Base-by-base conservation (phyloP, 1,140 invertebrate genomes). In the Papilio xuthus region DNA sequence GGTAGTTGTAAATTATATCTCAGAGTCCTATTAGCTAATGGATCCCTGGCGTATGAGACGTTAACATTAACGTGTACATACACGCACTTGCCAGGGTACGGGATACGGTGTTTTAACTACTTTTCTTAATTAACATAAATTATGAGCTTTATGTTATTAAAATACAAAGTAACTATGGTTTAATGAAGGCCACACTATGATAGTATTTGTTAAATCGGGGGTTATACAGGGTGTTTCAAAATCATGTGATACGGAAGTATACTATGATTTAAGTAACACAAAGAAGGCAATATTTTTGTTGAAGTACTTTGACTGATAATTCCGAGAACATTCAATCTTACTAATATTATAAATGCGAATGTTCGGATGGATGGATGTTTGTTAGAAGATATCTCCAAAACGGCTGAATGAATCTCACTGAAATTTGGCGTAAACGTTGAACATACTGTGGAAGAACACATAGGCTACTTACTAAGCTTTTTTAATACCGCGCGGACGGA, bases 21-120 rank as follows among this genome's bases (percentile, higher is more conserved):
- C 50, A 20, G 56, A 13, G 56, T 26, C 56, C 10, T 12, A 60
- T 60, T 60, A 60, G n/a, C 56, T 60, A 60, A 60, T 60, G 56
- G 56, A 23, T 60, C 20, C 23, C 56, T 23, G 53, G 53, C 2
- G 53, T 20, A 56, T 23, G n/a, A 23, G 56, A 7, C 9, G 23
- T 60, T 26, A 60, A 26, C 3, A n/a, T n/a, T n/a, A n/a, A n/a
- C n/a, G n/a, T n/a, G n/a, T n/a, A n/a, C n/a, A 18, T 2, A 56
- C 53, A 23, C 44, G 44, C 15, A 47, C 53, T 9, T 56, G 53
- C n/a, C 23, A 23, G 20, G 9, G 56, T 26, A 60, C 56, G 56
- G 6, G 56, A 8, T 26, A 26, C 26, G 9, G 56, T 1, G 56
- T 60, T 60, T 60, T 60, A 60, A 60, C n/a, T 26, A 56, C 53